These are phyloP conservation scores for Melolontha melolontha DNA, from an alignment of 2,888 invertebrate species.

Conservation along the genomic window DNA sequence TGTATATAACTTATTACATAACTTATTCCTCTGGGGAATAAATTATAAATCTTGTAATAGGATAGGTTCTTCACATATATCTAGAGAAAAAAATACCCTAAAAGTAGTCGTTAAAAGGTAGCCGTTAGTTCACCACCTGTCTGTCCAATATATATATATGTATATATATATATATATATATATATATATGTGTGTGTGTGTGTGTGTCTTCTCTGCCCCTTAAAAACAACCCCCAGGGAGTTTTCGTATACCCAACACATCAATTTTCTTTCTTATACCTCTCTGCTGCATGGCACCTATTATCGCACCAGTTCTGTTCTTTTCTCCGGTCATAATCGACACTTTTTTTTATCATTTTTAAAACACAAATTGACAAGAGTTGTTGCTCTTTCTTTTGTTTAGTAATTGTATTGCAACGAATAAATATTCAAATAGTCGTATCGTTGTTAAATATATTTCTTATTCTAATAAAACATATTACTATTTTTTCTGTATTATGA, in stretches of 20 bases:
- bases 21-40: background rate
- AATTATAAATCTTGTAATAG: background rate
- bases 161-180: constrained; percentile 15
- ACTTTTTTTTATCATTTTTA: constrained; percentile 11
- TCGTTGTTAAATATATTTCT: too few species aligned
- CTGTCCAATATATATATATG: constrained; percentile 38
- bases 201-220: constrained; percentile 27
- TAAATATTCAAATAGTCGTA: too few species aligned
- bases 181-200: constrained; percentile 1
- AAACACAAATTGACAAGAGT: too few species aligned
- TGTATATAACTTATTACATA: too few species aligned
- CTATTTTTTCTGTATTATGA: too few species aligned
- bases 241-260: constrained; percentile 27
- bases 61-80: too few species aligned
- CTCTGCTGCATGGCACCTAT: background rate
- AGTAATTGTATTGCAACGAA: too few species aligned
- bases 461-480: too few species aligned
- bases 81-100: background rate
- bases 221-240: constrained; percentile 37
- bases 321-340: constrained; percentile 19
- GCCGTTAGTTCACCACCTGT: constrained; percentile 46
- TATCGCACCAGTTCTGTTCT: constrained; percentile 9
- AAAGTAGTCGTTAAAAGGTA: constrained; percentile 31
- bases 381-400: too few species aligned
- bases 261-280: constrained; percentile 14